Evolutionary conservation across 2,888 invertebrate species (phyloP).

Genomic region (Brachycybe producta): DNA sequence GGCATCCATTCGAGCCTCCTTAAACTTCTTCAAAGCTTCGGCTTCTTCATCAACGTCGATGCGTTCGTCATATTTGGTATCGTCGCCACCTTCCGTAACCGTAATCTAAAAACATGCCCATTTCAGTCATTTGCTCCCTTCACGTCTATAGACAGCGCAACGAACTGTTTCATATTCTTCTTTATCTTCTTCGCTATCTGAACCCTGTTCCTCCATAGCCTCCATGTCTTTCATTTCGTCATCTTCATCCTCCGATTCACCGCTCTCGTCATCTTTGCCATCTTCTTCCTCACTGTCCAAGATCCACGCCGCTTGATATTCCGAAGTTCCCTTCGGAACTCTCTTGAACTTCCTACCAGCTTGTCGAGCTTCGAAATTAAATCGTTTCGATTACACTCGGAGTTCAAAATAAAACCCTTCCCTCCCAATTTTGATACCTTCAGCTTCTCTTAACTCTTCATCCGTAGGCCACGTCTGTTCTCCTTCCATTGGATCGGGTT

Average conservation of each 20-base stretch:
- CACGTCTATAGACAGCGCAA: no score
- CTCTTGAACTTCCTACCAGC: conserved; percentile 49
- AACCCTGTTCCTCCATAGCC: no score
- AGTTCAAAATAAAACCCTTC: conserved; percentile 7
- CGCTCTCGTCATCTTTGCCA: conserved; percentile 26
- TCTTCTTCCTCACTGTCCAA: conserved; percentile 34
- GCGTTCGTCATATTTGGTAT: conserved; percentile 55
- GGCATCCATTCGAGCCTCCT: conserved; percentile 51
- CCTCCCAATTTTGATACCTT: conserved; percentile 28
- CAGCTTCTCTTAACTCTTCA: conserved; percentile 68
- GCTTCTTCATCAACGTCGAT: conserved; percentile 66
- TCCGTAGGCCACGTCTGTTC: conserved; percentile 96
- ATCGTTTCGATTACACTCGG: no score
- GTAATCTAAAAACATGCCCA: no score
- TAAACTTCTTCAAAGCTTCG: conserved; percentile 40
- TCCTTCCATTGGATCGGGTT: conserved; percentile 79
- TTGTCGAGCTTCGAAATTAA: no score
- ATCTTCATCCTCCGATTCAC: conserved; percentile 33
- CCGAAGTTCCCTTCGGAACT: conserved; percentile 90
- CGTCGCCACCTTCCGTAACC: conserved; percentile 37
- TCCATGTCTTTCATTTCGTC: conserved; percentile 36
- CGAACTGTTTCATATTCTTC: conserved; percentile 53
- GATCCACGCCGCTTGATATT: conserved; percentile 80
- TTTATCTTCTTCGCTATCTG: conserved; percentile 36
- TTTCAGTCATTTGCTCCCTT: no score